phyloP scores from a whole-genome alignment of 2,113 vertebrate genomes.

The Neoarius graeffei region DNA sequence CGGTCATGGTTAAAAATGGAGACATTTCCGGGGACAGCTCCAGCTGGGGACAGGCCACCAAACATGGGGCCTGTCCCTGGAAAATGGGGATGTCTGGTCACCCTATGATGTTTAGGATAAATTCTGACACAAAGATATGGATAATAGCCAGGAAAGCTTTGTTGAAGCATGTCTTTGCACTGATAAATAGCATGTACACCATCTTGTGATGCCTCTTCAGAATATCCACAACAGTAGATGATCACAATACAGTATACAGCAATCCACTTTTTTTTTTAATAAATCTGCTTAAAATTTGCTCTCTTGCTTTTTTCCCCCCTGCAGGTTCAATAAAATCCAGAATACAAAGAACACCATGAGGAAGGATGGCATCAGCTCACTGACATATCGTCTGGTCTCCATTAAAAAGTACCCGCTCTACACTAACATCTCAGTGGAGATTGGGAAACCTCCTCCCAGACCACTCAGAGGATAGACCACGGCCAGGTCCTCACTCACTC shows the following conservation, averaged over 20 bases:
- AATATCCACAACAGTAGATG: background rate
- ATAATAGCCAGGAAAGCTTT: background rate
- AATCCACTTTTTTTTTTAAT: background rate
- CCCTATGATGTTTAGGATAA: background rate
- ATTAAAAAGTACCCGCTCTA: slow-evolving; percentile 87
- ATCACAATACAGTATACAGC: too few relatives aligned
- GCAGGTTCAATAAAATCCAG: slow-evolving; percentile 97
- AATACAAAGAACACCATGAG: slow-evolving; percentile 99
- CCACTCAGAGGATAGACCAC: slow-evolving; percentile 79
- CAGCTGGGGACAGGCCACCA: too few relatives aligned
- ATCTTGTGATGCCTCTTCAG: background rate
- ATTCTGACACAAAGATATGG: background rate
- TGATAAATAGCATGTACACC: background rate
- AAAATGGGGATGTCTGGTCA: too few relatives aligned
- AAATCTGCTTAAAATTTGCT: background rate
- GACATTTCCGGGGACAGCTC: too few relatives aligned
- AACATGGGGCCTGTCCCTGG: too few relatives aligned
- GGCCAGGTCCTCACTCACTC: slow-evolving; percentile 21
- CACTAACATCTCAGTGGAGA: slow-evolving; percentile 97
- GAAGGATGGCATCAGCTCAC: slow-evolving; percentile 91
- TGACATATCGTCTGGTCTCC: slow-evolving; percentile 88
- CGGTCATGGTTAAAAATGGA: too few relatives aligned
- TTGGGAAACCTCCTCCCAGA: slow-evolving; percentile 87
- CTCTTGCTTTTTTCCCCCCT: slow-evolving; percentile 30
- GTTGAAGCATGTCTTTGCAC: background rate